Percentiles rank a stretch among this genome's conserved stretches.
Evolutionary conservation across 2,888 invertebrate genomes (phyloP).

Genomic region (Diabrotica balteata): DNA sequence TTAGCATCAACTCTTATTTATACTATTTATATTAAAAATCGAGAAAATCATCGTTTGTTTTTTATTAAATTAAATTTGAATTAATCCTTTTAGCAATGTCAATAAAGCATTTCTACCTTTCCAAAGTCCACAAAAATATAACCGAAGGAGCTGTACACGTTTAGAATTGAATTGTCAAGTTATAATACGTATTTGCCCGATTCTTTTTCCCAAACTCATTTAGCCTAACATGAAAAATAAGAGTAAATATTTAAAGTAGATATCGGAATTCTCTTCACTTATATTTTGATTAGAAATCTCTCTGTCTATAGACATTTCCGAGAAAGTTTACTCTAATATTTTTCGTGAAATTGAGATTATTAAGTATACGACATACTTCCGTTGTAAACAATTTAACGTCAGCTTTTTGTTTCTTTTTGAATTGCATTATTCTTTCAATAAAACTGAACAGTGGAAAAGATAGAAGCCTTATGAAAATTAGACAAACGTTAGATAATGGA

Average conservation of each 20-base stretch:
- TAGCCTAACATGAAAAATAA: conserved; percentile 55
- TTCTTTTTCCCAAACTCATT: conserved; percentile 46
- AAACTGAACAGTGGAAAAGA: too few species aligned
- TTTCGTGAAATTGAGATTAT: conserved; percentile 62
- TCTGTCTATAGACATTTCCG: conserved; percentile 60
- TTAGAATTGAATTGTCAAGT: conserved; percentile 2
- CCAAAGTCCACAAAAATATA: too few species aligned
- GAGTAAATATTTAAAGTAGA: conserved; percentile 60
- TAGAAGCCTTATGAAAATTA: too few species aligned
- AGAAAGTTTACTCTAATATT: conserved; percentile 60
- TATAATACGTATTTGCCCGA: conserved; percentile 2
- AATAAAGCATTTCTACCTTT: too few species aligned
- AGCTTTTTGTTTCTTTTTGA: too few species aligned
- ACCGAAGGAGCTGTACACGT: not conserved
- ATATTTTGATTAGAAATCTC: conserved; percentile 60
- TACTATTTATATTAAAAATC: too few species aligned
- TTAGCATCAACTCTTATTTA: too few species aligned
- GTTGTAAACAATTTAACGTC: conserved; percentile 57
- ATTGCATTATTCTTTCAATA: too few species aligned
- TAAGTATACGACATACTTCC: conserved; percentile 57
- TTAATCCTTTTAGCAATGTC: too few species aligned
- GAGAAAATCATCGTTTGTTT: too few species aligned
- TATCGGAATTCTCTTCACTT: conserved; percentile 56
- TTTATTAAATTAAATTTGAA: too few species aligned
- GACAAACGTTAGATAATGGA: too few species aligned